Percentiles rank a stretch among this genome's conserved stretches.
phyloP scores from a whole-genome alignment of 2,797 vertebrate species.

The Falco cherrug region DNA sequence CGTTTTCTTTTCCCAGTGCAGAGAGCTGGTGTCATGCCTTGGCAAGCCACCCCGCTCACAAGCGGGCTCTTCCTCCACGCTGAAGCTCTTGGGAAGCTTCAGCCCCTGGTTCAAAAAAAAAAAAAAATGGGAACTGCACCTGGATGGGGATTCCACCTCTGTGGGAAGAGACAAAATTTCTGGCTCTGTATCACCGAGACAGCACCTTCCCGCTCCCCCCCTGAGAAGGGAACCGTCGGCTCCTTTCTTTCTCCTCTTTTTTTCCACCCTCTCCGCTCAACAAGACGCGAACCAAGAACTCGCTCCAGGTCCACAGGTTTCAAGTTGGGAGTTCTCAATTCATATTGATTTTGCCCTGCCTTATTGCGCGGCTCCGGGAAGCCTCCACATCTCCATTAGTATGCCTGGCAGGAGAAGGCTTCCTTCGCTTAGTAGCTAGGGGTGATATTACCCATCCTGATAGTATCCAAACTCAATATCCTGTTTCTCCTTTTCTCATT shows the following conservation, averaged over 20 bases:
- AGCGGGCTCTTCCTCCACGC: not conserved
- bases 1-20: not conserved
- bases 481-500: slow-evolving; percentile 92
- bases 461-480: slow-evolving; percentile 93
- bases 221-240: not conserved
- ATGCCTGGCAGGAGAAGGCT: slow-evolving; percentile 27
- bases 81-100: not conserved
- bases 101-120: too few relatives aligned
- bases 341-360: not conserved
- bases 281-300: not conserved
- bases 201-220: not conserved
- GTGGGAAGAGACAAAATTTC: not conserved
- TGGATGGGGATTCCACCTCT: not conserved
- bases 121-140: not conserved
- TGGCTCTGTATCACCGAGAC: accelerated
- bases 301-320: not conserved
- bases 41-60: not conserved
- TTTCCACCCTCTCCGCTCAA: not conserved
- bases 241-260: not conserved
- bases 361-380: not conserved
- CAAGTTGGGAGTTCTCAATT: not conserved
- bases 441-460: slow-evolving; percentile 77
- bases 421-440: slow-evolving; percentile 31
- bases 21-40: not conserved
- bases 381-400: slow-evolving; percentile 14